These are phyloP conservation scores for Drosophila setifemur DNA, from an alignment of 1,140 invertebrate species.

Conservation along the genomic window DNA sequence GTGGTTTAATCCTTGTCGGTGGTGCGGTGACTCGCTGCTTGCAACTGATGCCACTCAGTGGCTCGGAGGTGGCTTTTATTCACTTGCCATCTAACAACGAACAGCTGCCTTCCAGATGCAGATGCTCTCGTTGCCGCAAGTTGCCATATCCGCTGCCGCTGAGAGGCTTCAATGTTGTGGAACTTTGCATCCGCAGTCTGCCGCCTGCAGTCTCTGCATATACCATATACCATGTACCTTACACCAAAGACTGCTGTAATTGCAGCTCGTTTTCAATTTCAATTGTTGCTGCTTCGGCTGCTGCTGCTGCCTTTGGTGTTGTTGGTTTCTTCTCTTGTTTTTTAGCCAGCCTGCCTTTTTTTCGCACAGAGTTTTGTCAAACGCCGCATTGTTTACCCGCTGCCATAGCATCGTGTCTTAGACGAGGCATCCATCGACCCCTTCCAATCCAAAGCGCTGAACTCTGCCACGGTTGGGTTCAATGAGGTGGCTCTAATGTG, in stretches of 20 bases:
- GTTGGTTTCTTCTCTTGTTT: too few relatives aligned
- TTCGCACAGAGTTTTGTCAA: conserved; percentile 52
- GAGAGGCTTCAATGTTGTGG: conserved; percentile 48
- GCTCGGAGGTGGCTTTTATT: conserved; percentile 67
- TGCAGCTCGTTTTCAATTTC: conserved; percentile 59
- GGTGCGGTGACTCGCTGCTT: conserved; percentile 50
- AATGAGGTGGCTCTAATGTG: conserved; percentile 1
- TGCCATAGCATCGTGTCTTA: conserved; percentile 10
- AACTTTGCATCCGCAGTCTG: conserved; percentile 65
- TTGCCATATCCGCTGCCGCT: conserved; percentile 67
- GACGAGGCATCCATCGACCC: conserved; percentile 42
- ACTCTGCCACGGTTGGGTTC: conserved; percentile 44
- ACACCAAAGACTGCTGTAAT: conserved; percentile 47
- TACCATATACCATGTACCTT: too few relatives aligned
- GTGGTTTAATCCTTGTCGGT: conserved; percentile 25
- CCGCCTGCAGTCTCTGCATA: conserved; percentile 3
- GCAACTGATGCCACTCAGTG: conserved; percentile 72
- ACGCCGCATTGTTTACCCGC: conserved; percentile 47
- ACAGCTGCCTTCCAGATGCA: conserved; percentile 51
- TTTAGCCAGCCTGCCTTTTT: conserved; percentile 21
- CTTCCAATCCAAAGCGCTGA: conserved; percentile 37
- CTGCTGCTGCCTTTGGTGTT: conserved; percentile 10
- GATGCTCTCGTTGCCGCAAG: conserved; percentile 67
- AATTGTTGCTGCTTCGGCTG: conserved; percentile 37
- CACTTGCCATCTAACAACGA: conserved; percentile 49